Conservation (phyloP, 2,113 vertebrate species). For the Myotis brandtii region DNA sequence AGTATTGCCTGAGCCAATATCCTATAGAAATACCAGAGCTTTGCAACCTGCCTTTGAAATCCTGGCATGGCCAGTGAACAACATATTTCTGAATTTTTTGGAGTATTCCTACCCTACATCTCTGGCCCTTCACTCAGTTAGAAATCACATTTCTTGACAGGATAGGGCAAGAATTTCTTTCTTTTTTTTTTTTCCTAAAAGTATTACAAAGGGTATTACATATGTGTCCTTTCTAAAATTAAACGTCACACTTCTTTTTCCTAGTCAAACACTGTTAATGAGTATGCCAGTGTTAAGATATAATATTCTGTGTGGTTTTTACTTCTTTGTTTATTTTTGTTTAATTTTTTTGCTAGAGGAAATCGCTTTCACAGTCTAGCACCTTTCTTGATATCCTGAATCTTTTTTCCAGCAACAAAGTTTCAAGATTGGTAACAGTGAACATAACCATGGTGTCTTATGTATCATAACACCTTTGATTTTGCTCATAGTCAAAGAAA, state of each 20-base stretch:
- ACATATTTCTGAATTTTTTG: neutral
- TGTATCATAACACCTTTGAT: conserved; percentile 73
- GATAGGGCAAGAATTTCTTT: neutral
- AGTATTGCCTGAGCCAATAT: neutral
- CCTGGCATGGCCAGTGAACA: neutral
- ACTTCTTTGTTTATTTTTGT: neutral
- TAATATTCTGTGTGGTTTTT: neutral
- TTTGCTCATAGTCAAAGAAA: conserved; percentile 60
- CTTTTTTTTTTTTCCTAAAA: too few relatives aligned
- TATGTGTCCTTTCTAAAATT: too few relatives aligned
- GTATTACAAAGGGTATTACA: too few relatives aligned
- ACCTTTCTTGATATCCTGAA: neutral
- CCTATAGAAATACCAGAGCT: neutral
- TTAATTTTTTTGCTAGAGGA: neutral
- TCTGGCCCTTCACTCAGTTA: neutral
- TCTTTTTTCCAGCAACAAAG: conserved; percentile 47
- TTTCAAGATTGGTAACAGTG: neutral
- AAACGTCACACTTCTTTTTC: neutral
- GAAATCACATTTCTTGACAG: neutral
- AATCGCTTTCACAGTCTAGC: neutral
- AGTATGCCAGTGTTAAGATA: neutral
- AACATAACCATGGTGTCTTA: neutral
- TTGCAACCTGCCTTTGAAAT: neutral
- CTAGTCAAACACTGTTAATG: neutral
- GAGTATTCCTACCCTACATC: neutral